Base-by-base conservation (phyloP, 1,140 invertebrate genomes). In the Musca vetustissima region DNA sequence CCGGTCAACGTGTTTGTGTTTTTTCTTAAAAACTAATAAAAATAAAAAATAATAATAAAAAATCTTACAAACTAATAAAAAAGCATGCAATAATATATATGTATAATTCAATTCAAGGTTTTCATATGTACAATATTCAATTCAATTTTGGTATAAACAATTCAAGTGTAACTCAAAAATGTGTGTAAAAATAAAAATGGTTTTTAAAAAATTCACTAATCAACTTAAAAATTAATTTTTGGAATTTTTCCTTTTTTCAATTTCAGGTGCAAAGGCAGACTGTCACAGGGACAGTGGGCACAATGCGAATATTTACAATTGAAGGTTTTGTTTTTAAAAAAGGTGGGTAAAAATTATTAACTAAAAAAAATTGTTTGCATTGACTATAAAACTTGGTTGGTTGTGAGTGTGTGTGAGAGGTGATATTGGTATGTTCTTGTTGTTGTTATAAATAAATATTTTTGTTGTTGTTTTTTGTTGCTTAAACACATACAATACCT, bases 191-290 rank as follows among this genome's bases (percentile, higher is more conserved):
- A 49, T 15, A 49, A 49, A 14, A 19, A 49, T 49, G 15, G 15
- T n/a, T 6, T 14, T 49, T 64, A 59, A 64, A 48, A 47, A 47
- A 22, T 64, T 64, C 47, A 47, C 61, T 49, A 47, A 64, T 36
- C 43, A 59, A 59, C 55, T 59, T 59, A 59, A 22, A 15, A 59
- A 32, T 15, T 64, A 64, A 64, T 64, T 47, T 64, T 64, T 64
- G 61, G 61, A 64, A 22, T 21, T 49, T 48, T 28, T 28, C 8
- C 28, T 4, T 4, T n/a, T 28, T 28, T 28, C 28, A 28, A 28
- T 28, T 28, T 28, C 28, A 28, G 28, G 3, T 28, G 28, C 28
- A 28, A 28, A 8, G 28, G 28, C 28, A 28, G 28, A 28, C 28
- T 28, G 28, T 3, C 8, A 8, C 28, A 28, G 8, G 28, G 28